Base-by-base conservation (phyloP, 1,140 invertebrate genomes). In the Holcopasites calliopsidis region DNA sequence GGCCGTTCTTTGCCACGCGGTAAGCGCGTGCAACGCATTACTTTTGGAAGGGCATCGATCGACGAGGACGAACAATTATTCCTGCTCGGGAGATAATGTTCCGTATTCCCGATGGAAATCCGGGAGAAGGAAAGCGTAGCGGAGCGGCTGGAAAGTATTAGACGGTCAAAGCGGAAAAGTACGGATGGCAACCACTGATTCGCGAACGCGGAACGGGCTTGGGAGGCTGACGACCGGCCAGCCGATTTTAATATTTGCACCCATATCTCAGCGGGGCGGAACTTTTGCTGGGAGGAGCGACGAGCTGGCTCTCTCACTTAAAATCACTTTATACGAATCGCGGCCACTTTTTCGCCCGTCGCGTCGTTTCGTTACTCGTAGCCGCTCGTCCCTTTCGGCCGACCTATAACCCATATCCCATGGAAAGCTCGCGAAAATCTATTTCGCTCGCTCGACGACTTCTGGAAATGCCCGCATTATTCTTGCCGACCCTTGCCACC, bases 181-280 rank as follows among this genome's bases (percentile, higher is more conserved):
- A n/a, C n/a, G 66, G 82, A 52, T 70, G 69, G 69, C 64, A 77
- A 66, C 69, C 73, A 72, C 62, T 82, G 70, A 65, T 49, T 42
- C 35, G 18, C 11, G 38, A n/a, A 38, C 47, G 31, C 23, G 31
- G 55, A 26, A 47, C 33, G 31, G 16, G 26, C 52, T 3, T 47
- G 7, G 50, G 47, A 58, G 33, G 21, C 76, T 68, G 81, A 77
- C 77, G 66, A 77, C 47, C 81, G 77, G 77, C 73, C 71, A 80
- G 75, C 70, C 73, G 85, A 88, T 88, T 89, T 88, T 89, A 88
- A 89, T 89, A 88, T 88, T 88, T 86, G 75, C 84, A 79, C 61
- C 83, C 86, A 88, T 88, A 87, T 88, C 79, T 88, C 87, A 88
- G 42, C 72, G 66, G 49, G 74, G 77, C 11, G 54, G 73, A 87